Evolutionary conservation across 2,797 vertebrate species (phyloP).

Genomic region (Spinus pinus): DNA sequence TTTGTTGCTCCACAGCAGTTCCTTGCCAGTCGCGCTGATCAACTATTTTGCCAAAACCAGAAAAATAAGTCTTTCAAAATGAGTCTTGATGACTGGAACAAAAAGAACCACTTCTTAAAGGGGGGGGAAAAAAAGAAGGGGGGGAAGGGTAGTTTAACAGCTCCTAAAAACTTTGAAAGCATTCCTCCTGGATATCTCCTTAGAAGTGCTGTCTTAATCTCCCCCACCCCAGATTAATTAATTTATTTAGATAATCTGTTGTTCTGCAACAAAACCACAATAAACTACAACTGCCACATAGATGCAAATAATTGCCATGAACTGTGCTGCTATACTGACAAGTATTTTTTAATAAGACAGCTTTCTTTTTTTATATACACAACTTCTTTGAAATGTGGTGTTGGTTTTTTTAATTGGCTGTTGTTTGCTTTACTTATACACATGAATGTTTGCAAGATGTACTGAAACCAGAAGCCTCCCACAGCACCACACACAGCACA

Average conservation of each 20-base stretch:
- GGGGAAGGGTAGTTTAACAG: neutral
- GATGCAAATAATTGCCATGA: neutral
- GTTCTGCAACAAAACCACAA: neutral
- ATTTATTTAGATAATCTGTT: neutral
- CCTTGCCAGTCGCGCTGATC: constrained; percentile 1
- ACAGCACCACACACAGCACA: neutral
- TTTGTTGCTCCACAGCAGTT: constrained; percentile 24
- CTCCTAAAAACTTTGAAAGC: neutral
- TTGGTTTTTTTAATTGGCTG: neutral
- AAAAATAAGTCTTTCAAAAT: constrained; percentile 41
- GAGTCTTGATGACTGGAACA: neutral
- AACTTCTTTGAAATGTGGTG: neutral
- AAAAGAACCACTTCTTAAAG: neutral
- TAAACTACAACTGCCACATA: neutral
- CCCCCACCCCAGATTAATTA: neutral
- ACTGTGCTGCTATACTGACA: neutral
- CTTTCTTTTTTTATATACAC: neutral
- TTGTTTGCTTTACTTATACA: neutral
- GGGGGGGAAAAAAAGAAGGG: too few species aligned
- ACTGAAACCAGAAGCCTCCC: neutral
- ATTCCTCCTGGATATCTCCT: neutral
- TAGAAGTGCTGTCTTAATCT: neutral
- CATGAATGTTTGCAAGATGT: neutral
- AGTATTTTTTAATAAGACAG: neutral
- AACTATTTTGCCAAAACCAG: constrained; percentile 46